Percentiles rank a stretch among this genome's conserved stretches.
Evolutionary conservation across 2,113 vertebrate species (phyloP).

Genomic region (Abramis brama): DNA sequence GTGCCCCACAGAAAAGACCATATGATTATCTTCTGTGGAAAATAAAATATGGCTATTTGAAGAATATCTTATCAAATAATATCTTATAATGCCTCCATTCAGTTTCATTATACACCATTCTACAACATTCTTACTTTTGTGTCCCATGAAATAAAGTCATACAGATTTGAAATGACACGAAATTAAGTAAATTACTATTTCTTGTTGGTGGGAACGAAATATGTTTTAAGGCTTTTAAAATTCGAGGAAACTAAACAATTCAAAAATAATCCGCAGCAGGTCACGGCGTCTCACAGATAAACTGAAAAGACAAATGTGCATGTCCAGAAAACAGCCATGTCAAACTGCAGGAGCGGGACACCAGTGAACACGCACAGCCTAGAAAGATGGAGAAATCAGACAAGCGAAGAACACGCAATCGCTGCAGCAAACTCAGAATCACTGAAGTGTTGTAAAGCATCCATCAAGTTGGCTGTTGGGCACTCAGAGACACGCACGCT

Average conservation of each 20-base stretch:
- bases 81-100: too few relatives aligned
- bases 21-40: background rate
- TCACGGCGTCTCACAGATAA: background rate
- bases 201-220: background rate
- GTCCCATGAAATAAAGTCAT: background rate
- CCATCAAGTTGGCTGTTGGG: slow-evolving; percentile 18
- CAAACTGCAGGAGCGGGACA: background rate
- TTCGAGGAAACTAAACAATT: background rate
- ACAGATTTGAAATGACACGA: background rate
- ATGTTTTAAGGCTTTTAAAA: background rate
- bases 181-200: background rate
- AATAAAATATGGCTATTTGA: too few relatives aligned
- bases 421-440: slow-evolving; percentile 23
- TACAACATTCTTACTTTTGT: background rate
- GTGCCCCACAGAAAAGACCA: background rate
- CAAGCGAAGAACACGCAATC: background rate
- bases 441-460: slow-evolving; percentile 20
- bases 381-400: slow-evolving; percentile 1
- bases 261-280: background rate
- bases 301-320: background rate
- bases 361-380: background rate
- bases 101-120: too few relatives aligned
- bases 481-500: slow-evolving; percentile 32
- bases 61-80: too few relatives aligned
- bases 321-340: background rate